Evolutionary conservation across 2,797 vertebrate genomes (phyloP).

Genomic region (Muscicapa striata): DNA sequence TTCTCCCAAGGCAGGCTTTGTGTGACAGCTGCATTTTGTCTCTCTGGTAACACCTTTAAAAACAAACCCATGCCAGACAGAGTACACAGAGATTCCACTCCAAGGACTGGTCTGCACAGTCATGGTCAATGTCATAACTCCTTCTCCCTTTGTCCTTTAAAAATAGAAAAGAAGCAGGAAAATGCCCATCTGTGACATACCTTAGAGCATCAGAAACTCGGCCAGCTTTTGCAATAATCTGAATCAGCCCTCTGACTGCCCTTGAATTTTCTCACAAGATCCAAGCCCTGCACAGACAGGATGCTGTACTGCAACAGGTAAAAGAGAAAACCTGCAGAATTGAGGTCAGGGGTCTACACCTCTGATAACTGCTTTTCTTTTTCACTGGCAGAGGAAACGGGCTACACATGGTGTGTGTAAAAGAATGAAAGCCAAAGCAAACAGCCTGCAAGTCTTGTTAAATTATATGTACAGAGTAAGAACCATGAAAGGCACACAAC

Average conservation of each 20-base stretch:
- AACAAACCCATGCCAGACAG: neutral
- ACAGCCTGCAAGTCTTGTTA: neutral
- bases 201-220: neutral
- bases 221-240: neutral
- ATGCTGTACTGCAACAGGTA: neutral
- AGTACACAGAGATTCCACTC: neutral
- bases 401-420: neutral
- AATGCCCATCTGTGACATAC: neutral
- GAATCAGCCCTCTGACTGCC: neutral
- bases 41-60: neutral
- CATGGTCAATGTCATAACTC: neutral
- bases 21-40: neutral
- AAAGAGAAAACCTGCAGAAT: neutral
- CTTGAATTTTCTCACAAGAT: neutral
- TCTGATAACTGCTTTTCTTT: neutral
- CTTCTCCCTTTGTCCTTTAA: neutral
- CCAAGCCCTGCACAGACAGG: neutral
- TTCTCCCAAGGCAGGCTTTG: neutral
- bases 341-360: neutral
- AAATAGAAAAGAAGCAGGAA: neutral
- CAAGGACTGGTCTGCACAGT: neutral
- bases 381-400: neutral
- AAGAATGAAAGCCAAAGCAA: conserved; percentile 3
- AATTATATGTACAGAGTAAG: neutral
- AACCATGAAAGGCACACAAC: neutral